Percentiles rank a stretch among this genome's conserved stretches.
phyloP scores from a whole-genome alignment of 2,888 invertebrate genomes.

The Pachydiplax longipennis region DNA sequence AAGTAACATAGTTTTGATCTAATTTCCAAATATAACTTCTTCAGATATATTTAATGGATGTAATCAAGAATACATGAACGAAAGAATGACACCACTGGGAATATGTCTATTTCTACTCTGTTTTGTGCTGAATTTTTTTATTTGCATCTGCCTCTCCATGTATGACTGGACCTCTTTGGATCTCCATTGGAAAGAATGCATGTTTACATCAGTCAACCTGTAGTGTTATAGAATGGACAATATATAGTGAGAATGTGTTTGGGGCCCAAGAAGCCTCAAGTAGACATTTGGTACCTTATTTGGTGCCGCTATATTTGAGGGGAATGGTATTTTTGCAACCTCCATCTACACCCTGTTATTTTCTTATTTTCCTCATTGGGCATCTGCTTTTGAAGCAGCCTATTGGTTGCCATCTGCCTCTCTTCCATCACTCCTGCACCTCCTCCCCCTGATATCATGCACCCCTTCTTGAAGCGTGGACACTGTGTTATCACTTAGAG shows the following conservation, averaged over 20 bases:
- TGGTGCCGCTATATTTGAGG: slow-evolving; percentile 30
- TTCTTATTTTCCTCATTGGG: slow-evolving; percentile 30
- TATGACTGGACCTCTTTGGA: slow-evolving; percentile 19
- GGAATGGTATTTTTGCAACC: slow-evolving; percentile 33
- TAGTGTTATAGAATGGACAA: slow-evolving; percentile 17
- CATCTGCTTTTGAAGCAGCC: slow-evolving; percentile 25
- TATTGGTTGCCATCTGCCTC: slow-evolving; percentile 14
- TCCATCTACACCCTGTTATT: background rate
- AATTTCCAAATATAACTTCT: too few species aligned
- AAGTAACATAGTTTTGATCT: too few species aligned
- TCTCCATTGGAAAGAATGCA: slow-evolving; percentile 14
- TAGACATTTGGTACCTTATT: background rate
- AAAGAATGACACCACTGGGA: background rate
- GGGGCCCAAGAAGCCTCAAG: background rate
- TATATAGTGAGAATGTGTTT: slow-evolving; percentile 21
- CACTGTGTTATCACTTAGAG: slow-evolving; percentile 29
- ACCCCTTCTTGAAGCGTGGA: slow-evolving; percentile 16
- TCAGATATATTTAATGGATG: too few species aligned
- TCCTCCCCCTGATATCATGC: background rate
- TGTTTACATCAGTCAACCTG: slow-evolving; percentile 19
- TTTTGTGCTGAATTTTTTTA: background rate
- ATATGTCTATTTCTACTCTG: background rate
- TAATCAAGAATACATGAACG: too few species aligned
- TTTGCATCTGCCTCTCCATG: slow-evolving; percentile 16
- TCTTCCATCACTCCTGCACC: slow-evolving; percentile 43